These are phyloP conservation scores for Popillia japonica DNA, from an alignment of 1,140 invertebrate species.

Conservation along the genomic window DNA sequence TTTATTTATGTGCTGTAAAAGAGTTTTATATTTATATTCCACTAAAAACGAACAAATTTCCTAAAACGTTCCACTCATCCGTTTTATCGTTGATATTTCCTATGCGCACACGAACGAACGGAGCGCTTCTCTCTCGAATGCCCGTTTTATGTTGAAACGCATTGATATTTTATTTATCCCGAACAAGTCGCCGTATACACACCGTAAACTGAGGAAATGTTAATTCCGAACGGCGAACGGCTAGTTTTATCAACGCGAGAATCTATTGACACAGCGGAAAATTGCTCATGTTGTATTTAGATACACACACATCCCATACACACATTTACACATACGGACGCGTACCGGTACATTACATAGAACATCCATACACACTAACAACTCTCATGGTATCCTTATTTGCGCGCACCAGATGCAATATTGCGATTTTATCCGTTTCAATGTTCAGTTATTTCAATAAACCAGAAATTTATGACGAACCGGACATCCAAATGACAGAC, in stretches of 20 bases:
- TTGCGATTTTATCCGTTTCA: conserved; percentile 27
- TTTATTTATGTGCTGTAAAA: conserved; percentile 38
- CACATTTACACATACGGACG: background rate
- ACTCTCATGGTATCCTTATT: conserved; percentile 23
- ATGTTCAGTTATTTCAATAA: conserved; percentile 35
- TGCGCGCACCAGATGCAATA: conserved; percentile 33
- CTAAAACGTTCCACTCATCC: conserved; percentile 35
- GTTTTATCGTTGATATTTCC: conserved; percentile 37
- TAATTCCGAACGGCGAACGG: conserved; percentile 24
- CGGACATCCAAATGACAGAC: conserved; percentile 34
- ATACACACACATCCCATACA: conserved; percentile 6
- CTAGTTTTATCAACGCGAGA: conserved; percentile 34
- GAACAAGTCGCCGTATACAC: conserved; percentile 30
- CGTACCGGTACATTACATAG: background rate
- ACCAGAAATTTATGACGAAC: conserved; percentile 33
- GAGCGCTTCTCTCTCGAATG: conserved; percentile 4
- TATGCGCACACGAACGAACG: conserved; percentile 33
- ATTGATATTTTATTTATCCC: conserved; percentile 35
- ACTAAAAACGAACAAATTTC: conserved; percentile 39
- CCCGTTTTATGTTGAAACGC: conserved; percentile 31
- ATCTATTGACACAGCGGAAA: conserved; percentile 32
- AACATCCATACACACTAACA: background rate
- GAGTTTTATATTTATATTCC: conserved; percentile 37
- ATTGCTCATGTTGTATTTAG: conserved; percentile 32
- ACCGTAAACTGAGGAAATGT: conserved; percentile 34